A percentile compares a stretch with the other conserved stretches of the same genome.
Evolutionary conservation across 2,888 invertebrate genomes (phyloP).

Genomic region (Lepidochitona cinerea): DNA sequence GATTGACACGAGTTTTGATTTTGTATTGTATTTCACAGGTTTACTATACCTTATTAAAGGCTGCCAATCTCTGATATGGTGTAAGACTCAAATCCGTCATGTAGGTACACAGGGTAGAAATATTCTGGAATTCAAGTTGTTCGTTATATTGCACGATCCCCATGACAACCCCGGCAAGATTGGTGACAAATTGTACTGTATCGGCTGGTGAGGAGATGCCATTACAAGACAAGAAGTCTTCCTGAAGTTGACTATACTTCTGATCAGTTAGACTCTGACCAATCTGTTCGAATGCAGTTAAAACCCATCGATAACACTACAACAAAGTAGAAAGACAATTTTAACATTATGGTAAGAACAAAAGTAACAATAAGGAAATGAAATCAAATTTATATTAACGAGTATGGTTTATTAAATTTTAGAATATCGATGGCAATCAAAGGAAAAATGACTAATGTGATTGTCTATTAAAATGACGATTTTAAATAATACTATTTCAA

Average conservation of each 20-base stretch:
- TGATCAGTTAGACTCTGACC: constrained; percentile 33
- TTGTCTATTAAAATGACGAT: too few relatives aligned
- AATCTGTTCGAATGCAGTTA: constrained; percentile 39
- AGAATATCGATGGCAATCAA: too few relatives aligned
- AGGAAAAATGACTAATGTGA: too few relatives aligned
- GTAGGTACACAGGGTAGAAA: constrained; percentile 34
- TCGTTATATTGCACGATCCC: constrained; percentile 52
- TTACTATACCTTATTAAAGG: constrained; percentile 34
- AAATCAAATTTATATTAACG: too few relatives aligned
- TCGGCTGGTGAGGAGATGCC: constrained; percentile 33
- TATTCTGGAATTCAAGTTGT: constrained; percentile 33
- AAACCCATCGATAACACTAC: constrained; percentile 42
- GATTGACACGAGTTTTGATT: too few relatives aligned
- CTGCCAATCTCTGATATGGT: constrained; percentile 37
- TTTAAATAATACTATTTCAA: too few relatives aligned
- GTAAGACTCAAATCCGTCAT: constrained; percentile 30
- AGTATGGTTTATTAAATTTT: too few relatives aligned
- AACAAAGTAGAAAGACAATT: constrained; percentile 4
- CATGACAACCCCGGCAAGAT: constrained; percentile 47
- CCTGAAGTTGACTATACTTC: constrained; percentile 27
- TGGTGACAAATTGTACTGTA: constrained; percentile 39
- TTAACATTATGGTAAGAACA: too few relatives aligned
- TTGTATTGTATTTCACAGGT: too few relatives aligned
- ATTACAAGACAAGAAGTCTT: constrained; percentile 48
- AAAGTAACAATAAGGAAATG: too few relatives aligned